Conservation (phyloP, 2,888 invertebrate genomes). For the Deroplatys truncata region DNA sequence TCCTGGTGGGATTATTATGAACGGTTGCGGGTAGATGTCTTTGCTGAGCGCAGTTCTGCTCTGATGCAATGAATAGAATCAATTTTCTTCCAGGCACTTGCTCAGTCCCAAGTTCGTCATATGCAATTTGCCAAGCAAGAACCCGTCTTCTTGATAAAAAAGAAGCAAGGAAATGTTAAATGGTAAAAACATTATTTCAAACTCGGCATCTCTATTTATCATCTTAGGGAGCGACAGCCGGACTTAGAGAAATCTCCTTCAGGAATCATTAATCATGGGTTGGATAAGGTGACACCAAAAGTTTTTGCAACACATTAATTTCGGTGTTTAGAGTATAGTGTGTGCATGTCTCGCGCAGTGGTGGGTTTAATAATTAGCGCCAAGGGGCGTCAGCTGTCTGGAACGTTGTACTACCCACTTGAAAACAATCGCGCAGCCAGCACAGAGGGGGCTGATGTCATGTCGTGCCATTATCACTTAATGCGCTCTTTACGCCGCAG, state of each 20-base stretch:
- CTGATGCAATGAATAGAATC: too few relatives aligned
- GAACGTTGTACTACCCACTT: not conserved
- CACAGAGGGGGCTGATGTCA: not conserved
- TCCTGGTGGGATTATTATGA: too few relatives aligned
- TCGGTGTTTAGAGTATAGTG: not conserved
- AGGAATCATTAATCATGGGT: not conserved
- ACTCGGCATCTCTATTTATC: not conserved
- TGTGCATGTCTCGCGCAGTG: not conserved
- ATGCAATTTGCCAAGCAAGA: not conserved
- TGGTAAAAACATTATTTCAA: not conserved
- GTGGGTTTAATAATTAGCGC: not conserved
- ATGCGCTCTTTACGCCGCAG: not conserved
- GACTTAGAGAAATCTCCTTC: not conserved
- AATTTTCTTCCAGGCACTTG: too few relatives aligned
- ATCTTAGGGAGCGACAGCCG: not conserved
- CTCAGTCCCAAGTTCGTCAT: too few relatives aligned
- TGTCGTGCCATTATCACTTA: not conserved
- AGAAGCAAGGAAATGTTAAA: not conserved
- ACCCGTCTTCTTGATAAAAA: not conserved
- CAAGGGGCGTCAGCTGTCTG: not conserved
- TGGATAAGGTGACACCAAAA: not conserved
- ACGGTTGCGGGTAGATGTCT: too few relatives aligned
- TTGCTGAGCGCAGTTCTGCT: too few relatives aligned
- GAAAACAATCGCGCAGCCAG: not conserved
- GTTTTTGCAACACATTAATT: not conserved